Percentiles rank a stretch among this genome's conserved stretches.
Conservation (phyloP, 1,140 invertebrate genomes). For the Anadara kagoshimensis region DNA sequence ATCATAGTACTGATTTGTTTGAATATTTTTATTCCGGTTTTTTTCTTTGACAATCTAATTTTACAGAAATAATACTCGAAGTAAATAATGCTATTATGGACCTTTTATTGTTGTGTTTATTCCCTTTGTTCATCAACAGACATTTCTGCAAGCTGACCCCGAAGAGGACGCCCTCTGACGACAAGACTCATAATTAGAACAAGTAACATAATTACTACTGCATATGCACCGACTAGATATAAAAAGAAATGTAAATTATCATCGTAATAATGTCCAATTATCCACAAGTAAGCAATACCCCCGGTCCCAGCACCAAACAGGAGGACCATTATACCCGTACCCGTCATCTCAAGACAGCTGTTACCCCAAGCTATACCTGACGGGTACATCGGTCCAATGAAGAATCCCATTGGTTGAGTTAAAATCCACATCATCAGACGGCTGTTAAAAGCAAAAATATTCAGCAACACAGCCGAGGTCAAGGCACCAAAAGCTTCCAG, state of each 20-base stretch:
- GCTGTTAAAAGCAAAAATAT: slow-evolving; percentile 29
- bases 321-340: slow-evolving; percentile 42
- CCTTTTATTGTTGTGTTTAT: no score
- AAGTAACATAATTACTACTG: no score
- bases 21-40: no score
- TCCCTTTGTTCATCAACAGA: no score
- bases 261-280: slow-evolving; percentile 49
- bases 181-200: no score
- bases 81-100: no score
- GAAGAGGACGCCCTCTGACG: no score
- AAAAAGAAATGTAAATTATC: slow-evolving; percentile 35
- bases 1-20: no score
- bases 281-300: slow-evolving; percentile 38
- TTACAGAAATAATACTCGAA: no score
- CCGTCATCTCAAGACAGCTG: slow-evolving; percentile 42
- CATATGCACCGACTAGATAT: no score
- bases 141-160: no score
- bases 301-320: slow-evolving; percentile 42
- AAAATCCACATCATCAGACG: slow-evolving; percentile 41
- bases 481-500: slow-evolving; percentile 37
- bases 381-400: slow-evolving; percentile 44
- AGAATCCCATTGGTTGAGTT: slow-evolving; percentile 30
- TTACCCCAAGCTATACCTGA: slow-evolving; percentile 43
- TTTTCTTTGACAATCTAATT: no score
- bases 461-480: slow-evolving; percentile 28